Percentiles rank a stretch among this genome's conserved stretches.
phyloP scores from a whole-genome alignment of 37 sponge, comb jelly and placozoan genomes.

The Lycopodina hypogea region DNA sequence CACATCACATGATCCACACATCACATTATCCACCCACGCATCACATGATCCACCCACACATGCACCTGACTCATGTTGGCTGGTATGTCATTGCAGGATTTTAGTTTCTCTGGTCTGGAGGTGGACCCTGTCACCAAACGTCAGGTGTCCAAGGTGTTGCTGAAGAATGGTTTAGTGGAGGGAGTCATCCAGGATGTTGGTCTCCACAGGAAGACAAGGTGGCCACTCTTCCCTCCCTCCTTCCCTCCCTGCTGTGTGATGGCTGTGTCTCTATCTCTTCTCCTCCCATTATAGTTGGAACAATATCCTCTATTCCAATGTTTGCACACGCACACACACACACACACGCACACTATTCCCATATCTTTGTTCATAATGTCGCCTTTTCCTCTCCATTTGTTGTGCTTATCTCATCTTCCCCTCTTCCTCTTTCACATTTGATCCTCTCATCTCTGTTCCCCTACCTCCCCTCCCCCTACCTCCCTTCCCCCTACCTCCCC shows the following conservation, averaged over 20 bases:
- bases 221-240: too few species aligned
- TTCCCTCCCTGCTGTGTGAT: too few species aligned
- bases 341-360: too few species aligned
- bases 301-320: too few species aligned
- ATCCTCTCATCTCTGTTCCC: not conserved
- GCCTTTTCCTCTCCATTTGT: too few species aligned
- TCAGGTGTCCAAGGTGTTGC: slow-evolving; percentile 6
- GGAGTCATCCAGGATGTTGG: slow-evolving; percentile 18
- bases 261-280: too few species aligned
- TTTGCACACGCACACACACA: too few species aligned
- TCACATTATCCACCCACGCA: not conserved
- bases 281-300: too few species aligned
- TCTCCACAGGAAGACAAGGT: slow-evolving; percentile 21
- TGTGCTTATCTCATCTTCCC: too few species aligned
- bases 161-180: not conserved
- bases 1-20: too few species aligned
- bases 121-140: not conserved
- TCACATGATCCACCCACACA: not conserved
- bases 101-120: slow-evolving; percentile 23
- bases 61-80: not conserved
- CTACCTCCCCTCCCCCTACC: not conserved
- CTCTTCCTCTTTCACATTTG: too few species aligned
- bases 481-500: not conserved
- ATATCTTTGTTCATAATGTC: too few species aligned
- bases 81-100: slow-evolving; percentile 5